Percentiles rank a stretch among this genome's conserved stretches.
Conservation (phyloP, 1,140 invertebrate genomes). For the Lepidurus couesii region DNA sequence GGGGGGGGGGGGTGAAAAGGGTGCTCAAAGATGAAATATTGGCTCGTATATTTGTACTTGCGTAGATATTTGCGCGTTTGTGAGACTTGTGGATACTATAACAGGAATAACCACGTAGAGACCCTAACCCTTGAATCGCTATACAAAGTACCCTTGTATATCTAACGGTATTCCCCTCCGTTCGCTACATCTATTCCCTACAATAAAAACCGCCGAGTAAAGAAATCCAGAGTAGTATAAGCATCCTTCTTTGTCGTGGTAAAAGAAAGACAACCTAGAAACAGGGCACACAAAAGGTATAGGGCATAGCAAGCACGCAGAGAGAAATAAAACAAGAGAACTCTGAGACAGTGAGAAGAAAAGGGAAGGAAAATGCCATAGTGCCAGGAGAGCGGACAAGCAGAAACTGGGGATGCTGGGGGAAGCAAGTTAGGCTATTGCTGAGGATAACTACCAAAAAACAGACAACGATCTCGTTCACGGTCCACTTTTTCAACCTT, state of each 20-base stretch:
- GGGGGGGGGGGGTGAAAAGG: too few species aligned
- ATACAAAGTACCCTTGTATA: too few species aligned
- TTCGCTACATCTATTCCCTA: too few species aligned
- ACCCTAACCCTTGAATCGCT: too few species aligned
- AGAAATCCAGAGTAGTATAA: too few species aligned
- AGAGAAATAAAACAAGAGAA: neutral
- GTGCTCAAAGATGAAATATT: too few species aligned
- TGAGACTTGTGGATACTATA: too few species aligned
- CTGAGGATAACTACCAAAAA: slow-evolving; percentile 22
- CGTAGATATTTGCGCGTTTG: too few species aligned
- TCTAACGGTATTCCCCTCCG: too few species aligned
- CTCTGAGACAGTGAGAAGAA: neutral
- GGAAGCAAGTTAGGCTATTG: slow-evolving; percentile 7
- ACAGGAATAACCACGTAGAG: too few species aligned
- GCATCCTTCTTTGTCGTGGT: neutral
- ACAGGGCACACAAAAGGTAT: neutral
- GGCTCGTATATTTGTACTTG: too few species aligned
- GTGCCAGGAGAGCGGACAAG: neutral
- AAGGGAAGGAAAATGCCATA: neutral
- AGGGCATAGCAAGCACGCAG: neutral
- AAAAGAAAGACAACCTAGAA: neutral
- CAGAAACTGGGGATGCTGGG: slow-evolving; percentile 17
- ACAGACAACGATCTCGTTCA: slow-evolving; percentile 1
- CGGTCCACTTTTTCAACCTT: neutral
- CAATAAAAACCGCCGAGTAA: too few species aligned